A percentile compares a stretch with the other conserved stretches of the same genome.
Evolutionary conservation across 1,140 invertebrate species (phyloP).

Genomic region (Lepidurus apus): DNA sequence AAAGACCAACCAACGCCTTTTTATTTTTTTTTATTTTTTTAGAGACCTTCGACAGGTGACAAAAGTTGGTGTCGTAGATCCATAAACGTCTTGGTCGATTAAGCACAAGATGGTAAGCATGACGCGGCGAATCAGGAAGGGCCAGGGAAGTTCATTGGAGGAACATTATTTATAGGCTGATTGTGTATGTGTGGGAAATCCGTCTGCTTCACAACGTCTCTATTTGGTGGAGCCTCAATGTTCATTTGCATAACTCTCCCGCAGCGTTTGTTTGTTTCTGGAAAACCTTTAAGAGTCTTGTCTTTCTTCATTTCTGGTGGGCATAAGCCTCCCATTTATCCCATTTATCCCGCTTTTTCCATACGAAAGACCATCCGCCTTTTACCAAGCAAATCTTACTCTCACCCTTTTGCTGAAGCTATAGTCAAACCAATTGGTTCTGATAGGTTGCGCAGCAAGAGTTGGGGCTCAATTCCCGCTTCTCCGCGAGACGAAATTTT

Average conservation of each 20-base stretch:
- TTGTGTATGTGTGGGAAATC: not conserved
- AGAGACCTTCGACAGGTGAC: not conserved
- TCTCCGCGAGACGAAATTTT: not conserved
- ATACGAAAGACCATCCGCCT: not conserved
- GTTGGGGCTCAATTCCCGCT: not conserved
- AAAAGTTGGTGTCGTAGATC: not conserved
- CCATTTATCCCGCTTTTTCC: no score
- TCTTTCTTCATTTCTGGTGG: not conserved
- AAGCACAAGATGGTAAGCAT: not conserved
- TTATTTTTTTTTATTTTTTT: no score
- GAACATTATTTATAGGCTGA: not conserved
- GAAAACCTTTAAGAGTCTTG: not conserved
- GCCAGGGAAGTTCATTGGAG: not conserved
- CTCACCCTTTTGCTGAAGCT: no score
- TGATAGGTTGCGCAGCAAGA: conserved; percentile 16
- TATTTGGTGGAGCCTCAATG: conserved; percentile 5
- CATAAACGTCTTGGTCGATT: not conserved
- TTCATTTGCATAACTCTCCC: not conserved
- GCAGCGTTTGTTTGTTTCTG: conserved; percentile 8
- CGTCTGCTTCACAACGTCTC: not conserved
- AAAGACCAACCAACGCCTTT: conserved; percentile 14
- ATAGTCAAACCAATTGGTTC: conserved; percentile 7
- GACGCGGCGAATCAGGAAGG: not conserved
- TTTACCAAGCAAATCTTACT: not conserved
- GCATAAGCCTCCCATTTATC: not conserved